Evolutionary conservation across 2,113 vertebrate genomes (phyloP).

Genomic region (Podiceps cristatus): DNA sequence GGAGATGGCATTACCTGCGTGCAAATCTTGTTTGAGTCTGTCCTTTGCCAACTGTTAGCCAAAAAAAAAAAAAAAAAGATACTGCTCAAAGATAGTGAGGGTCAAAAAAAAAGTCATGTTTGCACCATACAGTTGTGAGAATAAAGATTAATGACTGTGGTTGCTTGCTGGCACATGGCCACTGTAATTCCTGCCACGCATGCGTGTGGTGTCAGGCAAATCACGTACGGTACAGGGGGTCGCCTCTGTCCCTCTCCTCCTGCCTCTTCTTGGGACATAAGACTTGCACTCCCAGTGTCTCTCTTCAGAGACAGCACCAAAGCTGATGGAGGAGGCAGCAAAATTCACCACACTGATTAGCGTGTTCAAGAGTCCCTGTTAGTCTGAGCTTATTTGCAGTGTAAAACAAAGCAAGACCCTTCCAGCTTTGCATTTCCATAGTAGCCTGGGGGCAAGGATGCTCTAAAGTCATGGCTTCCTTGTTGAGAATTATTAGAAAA

Average conservation of each 20-base stretch:
- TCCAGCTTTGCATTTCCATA: not conserved
- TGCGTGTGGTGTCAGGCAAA: not conserved
- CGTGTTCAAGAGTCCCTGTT: not conserved
- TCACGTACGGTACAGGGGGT: accelerated
- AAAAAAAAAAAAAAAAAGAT: not conserved
- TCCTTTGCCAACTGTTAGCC: not conserved
- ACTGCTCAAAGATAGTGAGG: not conserved
- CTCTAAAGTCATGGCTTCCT: not conserved
- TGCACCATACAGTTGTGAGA: not conserved
- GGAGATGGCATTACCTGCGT: no score
- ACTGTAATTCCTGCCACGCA: not conserved
- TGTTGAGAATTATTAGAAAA: not conserved
- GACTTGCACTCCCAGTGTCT: accelerated
- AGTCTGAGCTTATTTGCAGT: not conserved
- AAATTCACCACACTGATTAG: not conserved
- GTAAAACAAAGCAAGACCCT: not conserved
- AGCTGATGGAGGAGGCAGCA: not conserved
- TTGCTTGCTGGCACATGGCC: not conserved
- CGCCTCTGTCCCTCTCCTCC: not conserved
- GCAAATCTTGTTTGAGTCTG: not conserved
- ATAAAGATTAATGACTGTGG: not conserved
- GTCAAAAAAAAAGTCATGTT: not conserved
- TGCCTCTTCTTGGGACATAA: not conserved
- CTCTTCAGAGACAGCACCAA: not conserved
- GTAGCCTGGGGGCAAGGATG: not conserved